Base-by-base conservation (phyloP, 1,140 invertebrate genomes). In the Lanistes nyassanus region DNA sequence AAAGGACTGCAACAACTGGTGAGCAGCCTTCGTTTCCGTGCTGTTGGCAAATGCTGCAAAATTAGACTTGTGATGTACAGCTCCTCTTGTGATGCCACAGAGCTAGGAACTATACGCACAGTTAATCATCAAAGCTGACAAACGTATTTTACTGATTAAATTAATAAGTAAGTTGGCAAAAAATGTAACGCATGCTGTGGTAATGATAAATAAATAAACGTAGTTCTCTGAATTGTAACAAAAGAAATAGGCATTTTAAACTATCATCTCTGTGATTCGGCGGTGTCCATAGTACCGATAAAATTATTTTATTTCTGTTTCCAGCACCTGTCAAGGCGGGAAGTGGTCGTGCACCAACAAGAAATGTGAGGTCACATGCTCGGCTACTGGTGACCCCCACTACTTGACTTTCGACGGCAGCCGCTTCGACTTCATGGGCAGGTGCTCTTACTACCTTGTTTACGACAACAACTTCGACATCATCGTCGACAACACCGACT, bases 401-500 rank as follows among this genome's bases (percentile, higher is more conserved):
- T 97, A 96, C 87, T 92, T 92, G 34, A 97, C 95, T 0, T 97
- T 97, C 85, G 96, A 97, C 88, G 95, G 95, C 0, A 92, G 92
- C 74, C 91, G 91, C 13, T 97, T 92, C 85, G 93, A 96, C 87
- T 97, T 96, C 86, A 96, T 96, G 94, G 95, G 95, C 16, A 93
- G 94, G 77, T 97, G 96, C 88, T 92, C 93, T 0, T 97, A 97
- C 84, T 94, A 94, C 83, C 86, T 97, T 58, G 88, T 96, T 1
- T 92, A 94, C 80, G 90, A 90, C 82, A 90, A 0, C 11, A 92
- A 94, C 79, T 92, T 94, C 79, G 92, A 92, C 0, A 91, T 97
- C 34, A 93, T 95, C 83, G 93, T 93, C 0, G 95, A 96, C 88
- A 96, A 96, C 85, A 70, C 55, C 26, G 16, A 74, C 34, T 65